phyloP scores from a whole-genome alignment of 2,113 vertebrate genomes.

The Turdus rufiventris region DNA sequence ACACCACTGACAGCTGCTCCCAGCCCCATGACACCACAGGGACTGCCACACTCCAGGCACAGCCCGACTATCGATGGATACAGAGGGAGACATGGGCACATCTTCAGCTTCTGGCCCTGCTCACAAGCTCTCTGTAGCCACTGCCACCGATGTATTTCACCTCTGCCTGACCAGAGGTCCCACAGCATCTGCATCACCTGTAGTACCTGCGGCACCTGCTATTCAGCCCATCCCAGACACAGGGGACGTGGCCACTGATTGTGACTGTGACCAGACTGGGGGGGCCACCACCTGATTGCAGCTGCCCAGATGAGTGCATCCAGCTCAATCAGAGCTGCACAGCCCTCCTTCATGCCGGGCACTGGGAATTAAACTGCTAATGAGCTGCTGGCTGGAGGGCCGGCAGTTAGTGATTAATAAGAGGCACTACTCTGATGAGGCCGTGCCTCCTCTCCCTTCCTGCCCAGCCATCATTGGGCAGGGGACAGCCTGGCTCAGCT shows the following conservation, averaged over 20 bases:
- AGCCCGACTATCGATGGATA: fast-evolving
- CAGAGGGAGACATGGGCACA: fast-evolving
- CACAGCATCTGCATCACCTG: background rate
- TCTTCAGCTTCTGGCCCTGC: background rate
- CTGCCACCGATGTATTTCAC: background rate
- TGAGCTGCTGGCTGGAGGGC: slow-evolving; percentile 20
- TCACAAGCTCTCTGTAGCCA: background rate
- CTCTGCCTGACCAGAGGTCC: background rate
- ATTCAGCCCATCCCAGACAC: fast-evolving
- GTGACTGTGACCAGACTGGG: fast-evolving
- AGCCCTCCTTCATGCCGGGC: background rate
- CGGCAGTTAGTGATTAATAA: background rate
- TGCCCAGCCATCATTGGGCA: fast-evolving
- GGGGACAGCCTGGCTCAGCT: background rate
- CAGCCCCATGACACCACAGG: fast-evolving
- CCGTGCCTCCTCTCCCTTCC: background rate
- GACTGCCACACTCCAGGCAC: fast-evolving
- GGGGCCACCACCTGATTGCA: background rate
- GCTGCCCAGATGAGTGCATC: background rate
- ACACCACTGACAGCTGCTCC: background rate
- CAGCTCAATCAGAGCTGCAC: background rate
- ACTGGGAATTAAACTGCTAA: background rate
- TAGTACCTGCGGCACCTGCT: background rate
- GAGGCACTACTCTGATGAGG: background rate
- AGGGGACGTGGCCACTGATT: fast-evolving